A percentile compares a stretch with the other conserved stretches of the same genome.
These are phyloP conservation scores for Cyclophora albipunctata DNA, from an alignment of 2,888 invertebrate genomes.

Conservation along the genomic window DNA sequence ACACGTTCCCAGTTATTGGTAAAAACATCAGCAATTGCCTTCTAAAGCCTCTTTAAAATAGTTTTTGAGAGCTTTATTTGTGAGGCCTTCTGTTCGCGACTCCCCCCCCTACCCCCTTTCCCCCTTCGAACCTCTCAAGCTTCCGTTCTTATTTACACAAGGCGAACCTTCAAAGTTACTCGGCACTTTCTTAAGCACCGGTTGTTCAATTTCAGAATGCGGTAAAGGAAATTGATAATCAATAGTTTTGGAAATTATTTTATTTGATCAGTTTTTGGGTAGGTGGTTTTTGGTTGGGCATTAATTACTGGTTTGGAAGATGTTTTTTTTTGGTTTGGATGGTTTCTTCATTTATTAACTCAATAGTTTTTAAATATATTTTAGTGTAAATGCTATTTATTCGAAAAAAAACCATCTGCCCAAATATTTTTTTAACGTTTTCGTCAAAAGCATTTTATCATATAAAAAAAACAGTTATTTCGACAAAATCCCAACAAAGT, in stretches of 20 bases:
- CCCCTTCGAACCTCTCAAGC: conserved; percentile 20
- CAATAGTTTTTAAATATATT: no score
- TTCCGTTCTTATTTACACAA: conserved; percentile 59
- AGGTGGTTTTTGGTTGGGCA: conserved; percentile 5
- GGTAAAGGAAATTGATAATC: conserved; percentile 26
- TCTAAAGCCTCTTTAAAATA: conserved; percentile 64
- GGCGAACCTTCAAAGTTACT: conserved; percentile 49
- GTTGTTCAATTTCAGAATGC: conserved; percentile 31
- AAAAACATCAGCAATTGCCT: conserved; percentile 42
- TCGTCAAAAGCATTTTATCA: no score
- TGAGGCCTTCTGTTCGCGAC: conserved; percentile 42
- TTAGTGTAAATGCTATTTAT: no score
- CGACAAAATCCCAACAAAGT: no score
- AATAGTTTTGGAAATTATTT: conserved; percentile 20
- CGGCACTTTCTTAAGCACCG: conserved; percentile 36
- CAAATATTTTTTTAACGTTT: no score
- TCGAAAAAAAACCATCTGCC: no score
- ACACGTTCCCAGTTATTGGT: conserved; percentile 17
- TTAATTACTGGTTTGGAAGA: conserved; percentile 1
- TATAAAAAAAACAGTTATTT: no score
- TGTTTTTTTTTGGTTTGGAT: not conserved
- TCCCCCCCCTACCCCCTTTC: conserved; percentile 21
- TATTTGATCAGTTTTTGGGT: conserved; percentile 1
- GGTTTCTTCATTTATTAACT: not conserved
- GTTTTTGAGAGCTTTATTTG: conserved; percentile 54